Evolutionary conservation across 2,888 invertebrate species (phyloP).

Genomic region (Linyphia triangularis): DNA sequence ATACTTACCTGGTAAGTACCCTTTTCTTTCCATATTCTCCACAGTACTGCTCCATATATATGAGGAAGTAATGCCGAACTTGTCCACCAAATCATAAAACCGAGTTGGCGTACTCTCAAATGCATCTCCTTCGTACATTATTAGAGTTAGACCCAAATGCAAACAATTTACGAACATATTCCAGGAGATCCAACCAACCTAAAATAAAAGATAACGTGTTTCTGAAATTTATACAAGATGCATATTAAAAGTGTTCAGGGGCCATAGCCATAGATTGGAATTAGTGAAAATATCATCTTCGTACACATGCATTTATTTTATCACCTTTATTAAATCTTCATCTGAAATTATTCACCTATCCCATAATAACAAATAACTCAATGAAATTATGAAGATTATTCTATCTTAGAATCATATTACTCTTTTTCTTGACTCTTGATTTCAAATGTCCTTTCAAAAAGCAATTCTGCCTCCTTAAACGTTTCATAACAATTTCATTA

Average conservation of each 20-base stretch:
- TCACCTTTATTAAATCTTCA: no score
- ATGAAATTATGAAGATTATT: no score
- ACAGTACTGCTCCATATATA: slow-evolving; percentile 83
- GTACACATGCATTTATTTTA: no score
- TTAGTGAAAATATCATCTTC: no score
- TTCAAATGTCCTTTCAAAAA: no score
- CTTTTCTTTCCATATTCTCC: slow-evolving; percentile 81
- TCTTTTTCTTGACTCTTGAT: no score
- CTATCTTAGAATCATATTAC: no score
- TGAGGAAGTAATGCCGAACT: slow-evolving; percentile 81
- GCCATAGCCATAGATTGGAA: no score
- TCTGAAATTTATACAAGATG: not conserved
- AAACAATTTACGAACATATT: slow-evolving; percentile 82
- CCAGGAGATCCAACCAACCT: slow-evolving; percentile 85
- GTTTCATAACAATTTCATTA: no score
- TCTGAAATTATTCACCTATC: no score
- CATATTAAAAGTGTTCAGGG: not conserved
- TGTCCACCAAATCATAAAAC: slow-evolving; percentile 77
- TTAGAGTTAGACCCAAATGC: slow-evolving; percentile 81
- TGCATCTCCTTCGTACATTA: slow-evolving; percentile 83
- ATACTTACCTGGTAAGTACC: slow-evolving; percentile 42
- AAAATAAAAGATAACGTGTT: slow-evolving; percentile 17
- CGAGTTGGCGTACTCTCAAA: slow-evolving; percentile 81
- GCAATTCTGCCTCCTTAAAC: no score
- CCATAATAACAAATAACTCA: no score